Conservation (phyloP, 1,140 invertebrate species). For the Halictus rubicundus region DNA sequence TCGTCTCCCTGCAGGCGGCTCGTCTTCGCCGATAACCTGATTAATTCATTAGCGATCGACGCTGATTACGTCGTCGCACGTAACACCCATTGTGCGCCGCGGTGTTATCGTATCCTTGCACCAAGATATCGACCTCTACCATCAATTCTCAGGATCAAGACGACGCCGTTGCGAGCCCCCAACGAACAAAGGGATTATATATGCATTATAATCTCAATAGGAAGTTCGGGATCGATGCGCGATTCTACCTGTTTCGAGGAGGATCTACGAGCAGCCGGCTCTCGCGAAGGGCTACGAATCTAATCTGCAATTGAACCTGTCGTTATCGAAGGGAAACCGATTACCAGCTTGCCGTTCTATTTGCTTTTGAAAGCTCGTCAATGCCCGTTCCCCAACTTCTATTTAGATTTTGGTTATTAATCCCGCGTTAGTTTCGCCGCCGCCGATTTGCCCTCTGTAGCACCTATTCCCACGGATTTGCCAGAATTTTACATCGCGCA, state of each 20-base stretch:
- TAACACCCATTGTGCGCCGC: constrained; percentile 49
- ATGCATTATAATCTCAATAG: constrained; percentile 1
- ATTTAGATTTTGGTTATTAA: background rate
- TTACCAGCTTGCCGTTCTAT: background rate
- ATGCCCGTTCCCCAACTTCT: background rate
- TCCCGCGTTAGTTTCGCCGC: no score
- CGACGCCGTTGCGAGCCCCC: background rate
- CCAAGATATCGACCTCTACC: constrained; percentile 19
- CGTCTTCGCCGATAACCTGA: constrained; percentile 51
- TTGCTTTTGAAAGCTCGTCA: background rate
- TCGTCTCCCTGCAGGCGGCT: constrained; percentile 24
- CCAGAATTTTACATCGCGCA: no score
- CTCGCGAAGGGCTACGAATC: background rate
- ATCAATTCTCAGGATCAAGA: constrained; percentile 19
- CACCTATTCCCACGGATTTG: no score
- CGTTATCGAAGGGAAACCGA: background rate
- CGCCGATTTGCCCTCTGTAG: no score
- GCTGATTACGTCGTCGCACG: constrained; percentile 58
- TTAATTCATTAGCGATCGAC: constrained; percentile 62
- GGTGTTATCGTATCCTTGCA: constrained; percentile 46
- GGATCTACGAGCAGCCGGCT: background rate
- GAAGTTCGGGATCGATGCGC: background rate
- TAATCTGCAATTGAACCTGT: background rate
- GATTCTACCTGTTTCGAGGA: background rate
- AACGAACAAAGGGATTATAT: constrained; percentile 2